Evolutionary conservation across 2,888 invertebrate genomes (phyloP).

Genomic region (Phaedon cochleariae): DNA sequence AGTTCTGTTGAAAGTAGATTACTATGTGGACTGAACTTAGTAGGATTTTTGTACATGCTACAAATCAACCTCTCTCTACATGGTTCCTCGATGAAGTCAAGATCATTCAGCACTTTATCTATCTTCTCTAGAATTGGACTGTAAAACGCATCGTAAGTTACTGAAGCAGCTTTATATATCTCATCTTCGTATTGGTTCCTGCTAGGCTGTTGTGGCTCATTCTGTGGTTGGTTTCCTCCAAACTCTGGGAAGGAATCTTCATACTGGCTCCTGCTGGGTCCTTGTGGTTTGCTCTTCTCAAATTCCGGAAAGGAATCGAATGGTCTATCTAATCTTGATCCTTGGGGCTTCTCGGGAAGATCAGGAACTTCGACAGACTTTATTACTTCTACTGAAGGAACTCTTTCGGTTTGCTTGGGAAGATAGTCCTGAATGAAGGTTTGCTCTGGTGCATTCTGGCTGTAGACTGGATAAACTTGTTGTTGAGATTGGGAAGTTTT

Average conservation of each 20-base stretch:
- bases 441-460: background rate
- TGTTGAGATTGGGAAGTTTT: background rate
- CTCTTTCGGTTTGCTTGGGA: background rate
- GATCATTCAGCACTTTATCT: constrained; percentile 75
- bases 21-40: constrained; percentile 84
- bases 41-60: constrained; percentile 84
- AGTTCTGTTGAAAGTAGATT: constrained; percentile 87
- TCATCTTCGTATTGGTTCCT: constrained; percentile 32
- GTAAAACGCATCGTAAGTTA: constrained; percentile 72
- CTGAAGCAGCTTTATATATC: constrained; percentile 61
- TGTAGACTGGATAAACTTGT: background rate
- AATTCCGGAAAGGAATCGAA: background rate
- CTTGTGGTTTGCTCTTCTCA: background rate
- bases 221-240: background rate
- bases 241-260: constrained; percentile 2
- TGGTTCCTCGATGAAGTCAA: constrained; percentile 75
- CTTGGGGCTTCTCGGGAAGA: background rate
- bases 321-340: background rate
- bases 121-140: constrained; percentile 81
- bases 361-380: background rate
- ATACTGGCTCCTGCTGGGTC: constrained; percentile 12
- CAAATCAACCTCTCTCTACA: constrained; percentile 85
- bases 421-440: background rate
- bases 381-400: background rate
- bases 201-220: constrained; percentile 27